phyloP scores from a whole-genome alignment of 2,797 vertebrate species.

The Melanotaenia trifasciata region DNA sequence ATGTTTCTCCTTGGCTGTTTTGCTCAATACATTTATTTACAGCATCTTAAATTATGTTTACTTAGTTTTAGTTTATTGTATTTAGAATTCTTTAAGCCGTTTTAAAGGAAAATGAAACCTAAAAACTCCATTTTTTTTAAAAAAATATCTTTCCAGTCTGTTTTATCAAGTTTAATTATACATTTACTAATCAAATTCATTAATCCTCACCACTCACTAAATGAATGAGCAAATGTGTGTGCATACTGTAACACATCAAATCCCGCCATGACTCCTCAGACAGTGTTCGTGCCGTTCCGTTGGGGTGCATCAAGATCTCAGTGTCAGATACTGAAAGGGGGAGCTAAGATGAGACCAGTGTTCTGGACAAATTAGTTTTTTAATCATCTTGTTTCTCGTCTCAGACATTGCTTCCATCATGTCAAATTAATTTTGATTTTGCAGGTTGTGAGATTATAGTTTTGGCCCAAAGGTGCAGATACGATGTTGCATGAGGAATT shows the following conservation, averaged over 20 bases:
- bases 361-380: slow-evolving; percentile 14
- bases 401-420: slow-evolving; percentile 8
- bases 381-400: slow-evolving; percentile 3
- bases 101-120: too few species aligned
- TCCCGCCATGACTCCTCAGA: slow-evolving; percentile 5
- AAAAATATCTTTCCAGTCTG: slow-evolving; percentile 2
- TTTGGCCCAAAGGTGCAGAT: not conserved
- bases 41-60: slow-evolving; percentile 24
- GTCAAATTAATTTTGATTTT: slow-evolving; percentile 2
- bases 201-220: slow-evolving; percentile 16
- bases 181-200: slow-evolving; percentile 35
- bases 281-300: not conserved
- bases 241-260: slow-evolving; percentile 12
- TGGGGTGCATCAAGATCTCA: slow-evolving; percentile 6
- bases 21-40: slow-evolving; percentile 15
- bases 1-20: not conserved
- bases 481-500: not conserved
- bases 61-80: slow-evolving; percentile 12
- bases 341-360: slow-evolving; percentile 3
- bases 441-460: not conserved
- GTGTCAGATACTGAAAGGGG: not conserved
- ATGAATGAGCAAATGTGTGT: slow-evolving; percentile 18
- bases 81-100: too few species aligned
- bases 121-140: too few species aligned
- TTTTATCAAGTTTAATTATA: slow-evolving; percentile 44